Conservation (phyloP, 2,888 invertebrate genomes). For the Poecilus cupreus region DNA sequence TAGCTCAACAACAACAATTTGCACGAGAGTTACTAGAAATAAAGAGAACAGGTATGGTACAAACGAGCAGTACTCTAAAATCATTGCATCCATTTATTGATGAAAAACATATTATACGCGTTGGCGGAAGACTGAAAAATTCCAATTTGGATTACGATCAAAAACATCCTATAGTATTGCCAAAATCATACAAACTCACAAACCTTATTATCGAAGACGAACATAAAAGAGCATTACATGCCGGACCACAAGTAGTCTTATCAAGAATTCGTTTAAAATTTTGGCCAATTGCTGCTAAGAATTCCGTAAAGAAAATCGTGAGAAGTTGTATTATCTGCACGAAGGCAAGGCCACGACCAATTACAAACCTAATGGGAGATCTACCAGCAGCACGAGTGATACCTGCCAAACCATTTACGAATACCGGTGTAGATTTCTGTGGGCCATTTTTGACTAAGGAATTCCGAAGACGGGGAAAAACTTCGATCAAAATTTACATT, state of each 20-base stretch:
- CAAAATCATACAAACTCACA: conserved; percentile 58
- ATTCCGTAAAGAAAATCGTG: conserved; percentile 52
- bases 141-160: conserved; percentile 55
- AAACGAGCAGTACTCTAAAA: background rate
- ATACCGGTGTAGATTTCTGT: conserved; percentile 52
- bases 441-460: conserved; percentile 57
- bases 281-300: conserved; percentile 63
- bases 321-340: conserved; percentile 59
- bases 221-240: conserved; percentile 60
- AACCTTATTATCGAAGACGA: conserved; percentile 55
- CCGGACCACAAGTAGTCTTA: conserved; percentile 61
- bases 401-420: conserved; percentile 29
- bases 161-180: conserved; percentile 61
- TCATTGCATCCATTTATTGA: conserved; percentile 50
- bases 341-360: conserved; percentile 26
- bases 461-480: background rate
- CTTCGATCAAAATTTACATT: conserved; percentile 64
- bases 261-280: conserved; percentile 60
- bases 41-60: background rate
- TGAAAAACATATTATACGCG: conserved; percentile 57
- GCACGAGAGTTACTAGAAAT: background rate
- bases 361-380: conserved; percentile 39
- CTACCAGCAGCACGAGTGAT: conserved; percentile 22
- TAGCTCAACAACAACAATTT: conserved; percentile 5
- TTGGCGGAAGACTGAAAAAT: conserved; percentile 60